Conservation (phyloP, 2,888 invertebrate species). For the Stenotaenia linearis region DNA sequence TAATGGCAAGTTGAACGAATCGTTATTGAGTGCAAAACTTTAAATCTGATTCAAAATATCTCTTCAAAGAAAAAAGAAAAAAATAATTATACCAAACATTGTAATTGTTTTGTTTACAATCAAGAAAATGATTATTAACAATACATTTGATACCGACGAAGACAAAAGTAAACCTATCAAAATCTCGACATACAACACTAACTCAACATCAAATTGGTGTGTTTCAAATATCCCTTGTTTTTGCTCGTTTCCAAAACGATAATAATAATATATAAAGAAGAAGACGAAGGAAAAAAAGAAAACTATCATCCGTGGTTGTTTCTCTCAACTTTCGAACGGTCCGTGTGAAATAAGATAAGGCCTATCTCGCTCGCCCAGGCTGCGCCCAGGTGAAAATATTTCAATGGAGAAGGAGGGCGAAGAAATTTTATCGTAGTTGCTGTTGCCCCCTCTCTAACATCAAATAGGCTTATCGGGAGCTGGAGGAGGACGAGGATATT, state of each 20-base stretch:
- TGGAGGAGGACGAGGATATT: conserved; percentile 4
- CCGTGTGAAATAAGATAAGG: conserved; percentile 4
- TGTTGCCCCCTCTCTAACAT: conserved; percentile 9
- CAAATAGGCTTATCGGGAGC: conserved; percentile 9
- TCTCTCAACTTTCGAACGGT: conserved; percentile 4
- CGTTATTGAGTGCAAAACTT: background rate
- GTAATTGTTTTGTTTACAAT: too few species aligned
- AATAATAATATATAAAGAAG: background rate
- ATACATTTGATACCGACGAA: too few species aligned
- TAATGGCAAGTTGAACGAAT: background rate
- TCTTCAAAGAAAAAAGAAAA: too few species aligned
- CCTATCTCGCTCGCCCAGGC: background rate
- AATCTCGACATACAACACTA: too few species aligned
- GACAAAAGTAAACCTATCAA: too few species aligned
- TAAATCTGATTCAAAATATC: background rate
- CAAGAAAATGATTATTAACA: too few species aligned
- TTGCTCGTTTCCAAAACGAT: background rate
- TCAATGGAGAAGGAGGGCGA: conserved; percentile 4
- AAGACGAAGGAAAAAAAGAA: background rate
- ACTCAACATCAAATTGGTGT: too few species aligned
- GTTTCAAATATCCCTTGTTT: too few species aligned
- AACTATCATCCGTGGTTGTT: background rate
- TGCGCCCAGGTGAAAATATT: conserved; percentile 9
- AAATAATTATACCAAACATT: too few species aligned
- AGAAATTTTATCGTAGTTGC: conserved; percentile 4